Base-by-base conservation (phyloP, 2,113 vertebrate species). In the Tyrannus savana region DNA sequence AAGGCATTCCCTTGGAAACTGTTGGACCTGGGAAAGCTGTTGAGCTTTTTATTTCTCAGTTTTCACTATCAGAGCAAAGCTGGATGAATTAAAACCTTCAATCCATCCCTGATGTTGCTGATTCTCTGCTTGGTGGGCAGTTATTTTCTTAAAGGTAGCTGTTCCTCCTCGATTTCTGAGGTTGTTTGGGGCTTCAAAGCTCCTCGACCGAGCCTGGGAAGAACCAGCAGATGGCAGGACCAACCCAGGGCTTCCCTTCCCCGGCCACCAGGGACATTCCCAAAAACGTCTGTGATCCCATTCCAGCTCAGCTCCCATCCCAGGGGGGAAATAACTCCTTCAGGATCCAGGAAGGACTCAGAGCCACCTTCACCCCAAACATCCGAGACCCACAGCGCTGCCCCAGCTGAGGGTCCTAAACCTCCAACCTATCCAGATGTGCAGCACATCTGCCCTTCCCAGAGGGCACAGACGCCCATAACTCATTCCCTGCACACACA, bases 191-290 rank as follows among this genome's bases (percentile, higher is more conserved):
- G 12, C 27, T 78, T 63, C 56, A 7, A 55, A 87, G 44, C 3
- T 21, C 33, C 56, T 56, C 83, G 39, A 66, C 60, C 53, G 21
- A 35, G n/a, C 28, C 92, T 50, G 11, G 28, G 6, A 77, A 22
- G 71, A 84, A 47, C 96, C 96, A 95, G 96, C n/a, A 97, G 94
- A 76, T 95, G 95, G 95, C 96, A 97, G 96, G 64, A 86, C 68
- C 4, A 12, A 90, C 55, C 59, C 62, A 85, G 22, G 49, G 41
- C 78, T 96, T 79, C 0, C 1, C 31, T 66, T 93, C 47, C 67
- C 35, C 46, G 46, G 33, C 58, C 24, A n/a, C 47, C 39, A 9
- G 0, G 5, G 46, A 46, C 6, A 4, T 41, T 86, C 79, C 76
- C 47, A 55, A 69, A 42, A 49, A 56, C 0, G 3, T 31, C 46